Evolutionary conservation across 2,113 vertebrate species (phyloP).

Genomic region (Casuarius casuarius): DNA sequence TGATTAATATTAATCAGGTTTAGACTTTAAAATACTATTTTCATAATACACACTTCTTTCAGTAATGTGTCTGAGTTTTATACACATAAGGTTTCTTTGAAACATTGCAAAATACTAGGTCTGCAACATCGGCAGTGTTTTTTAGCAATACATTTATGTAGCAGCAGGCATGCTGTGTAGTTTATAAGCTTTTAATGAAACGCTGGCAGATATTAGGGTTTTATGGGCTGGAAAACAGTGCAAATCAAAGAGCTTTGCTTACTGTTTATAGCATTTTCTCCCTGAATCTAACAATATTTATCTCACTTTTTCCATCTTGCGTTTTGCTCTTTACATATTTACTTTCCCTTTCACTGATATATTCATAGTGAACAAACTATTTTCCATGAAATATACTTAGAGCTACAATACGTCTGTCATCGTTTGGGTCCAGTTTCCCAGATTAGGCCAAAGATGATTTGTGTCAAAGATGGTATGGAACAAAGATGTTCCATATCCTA

Average conservation of each 20-base stretch:
- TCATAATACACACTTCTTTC: not conserved
- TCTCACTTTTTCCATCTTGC: conserved; percentile 66
- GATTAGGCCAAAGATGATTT: not conserved
- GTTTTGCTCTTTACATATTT: conserved; percentile 74
- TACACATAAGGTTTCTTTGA: conserved; percentile 41
- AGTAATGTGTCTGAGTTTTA: conserved; percentile 45
- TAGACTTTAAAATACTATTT: conserved; percentile 44
- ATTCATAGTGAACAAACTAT: not conserved
- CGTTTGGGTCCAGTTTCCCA: not conserved
- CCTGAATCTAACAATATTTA: conserved; percentile 69
- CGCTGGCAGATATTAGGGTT: conserved; percentile 63
- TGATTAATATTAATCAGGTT: conserved; percentile 36
- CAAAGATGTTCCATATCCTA: not conserved
- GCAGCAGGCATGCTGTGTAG: conserved; percentile 38
- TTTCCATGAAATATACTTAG: not conserved
- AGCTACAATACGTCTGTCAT: not conserved
- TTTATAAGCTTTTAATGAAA: conserved; percentile 76
- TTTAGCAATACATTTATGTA: conserved; percentile 57
- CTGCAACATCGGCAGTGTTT: not conserved
- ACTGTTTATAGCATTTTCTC: conserved; percentile 72
- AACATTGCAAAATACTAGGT: conserved; percentile 37
- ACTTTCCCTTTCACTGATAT: conserved; percentile 60
- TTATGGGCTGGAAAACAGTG: conserved; percentile 81
- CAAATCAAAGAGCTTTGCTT: conserved; percentile 79
- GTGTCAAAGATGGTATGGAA: not conserved